Evolutionary conservation across 2,888 invertebrate species (phyloP).

Genomic region (Rhagonycha lutea): DNA sequence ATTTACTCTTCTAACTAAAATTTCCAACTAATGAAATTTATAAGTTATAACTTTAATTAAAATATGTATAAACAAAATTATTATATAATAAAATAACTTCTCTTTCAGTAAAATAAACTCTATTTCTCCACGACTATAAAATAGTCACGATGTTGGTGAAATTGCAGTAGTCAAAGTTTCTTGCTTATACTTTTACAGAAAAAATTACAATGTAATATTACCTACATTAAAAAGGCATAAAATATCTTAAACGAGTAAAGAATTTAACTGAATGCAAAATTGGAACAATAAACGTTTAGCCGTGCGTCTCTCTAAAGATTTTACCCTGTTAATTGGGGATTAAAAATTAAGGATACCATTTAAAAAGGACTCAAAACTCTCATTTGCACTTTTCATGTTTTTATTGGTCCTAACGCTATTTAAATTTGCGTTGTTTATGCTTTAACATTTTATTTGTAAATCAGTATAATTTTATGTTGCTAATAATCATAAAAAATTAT

Average conservation of each 20-base stretch:
- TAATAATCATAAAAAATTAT: background rate
- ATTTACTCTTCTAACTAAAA: background rate
- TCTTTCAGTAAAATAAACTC: background rate
- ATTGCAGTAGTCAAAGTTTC: background rate
- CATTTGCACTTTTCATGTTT: constrained; percentile 33
- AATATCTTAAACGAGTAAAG: background rate
- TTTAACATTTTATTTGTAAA: background rate
- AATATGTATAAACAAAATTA: no score
- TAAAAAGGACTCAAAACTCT: constrained; percentile 30
- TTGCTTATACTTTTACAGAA: background rate
- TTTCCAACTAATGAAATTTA: background rate
- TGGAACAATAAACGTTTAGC: constrained; percentile 32
- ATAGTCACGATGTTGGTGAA: background rate
- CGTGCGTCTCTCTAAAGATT: constrained; percentile 29
- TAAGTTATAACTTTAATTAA: no score
- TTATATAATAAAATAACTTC: background rate
- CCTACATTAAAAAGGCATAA: background rate
- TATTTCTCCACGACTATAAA: background rate
- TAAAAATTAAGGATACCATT: constrained; percentile 35
- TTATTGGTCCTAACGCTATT: constrained; percentile 21
- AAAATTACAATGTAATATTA: background rate
- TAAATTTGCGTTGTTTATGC: constrained; percentile 12
- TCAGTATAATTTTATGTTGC: background rate
- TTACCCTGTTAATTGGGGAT: constrained; percentile 36
- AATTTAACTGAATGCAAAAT: constrained; percentile 26